A percentile compares a stretch with the other conserved stretches of the same genome.
These are phyloP conservation scores for Rhimphoctona megacephalus DNA, from an alignment of 2,888 invertebrate species.

Conservation along the genomic window DNA sequence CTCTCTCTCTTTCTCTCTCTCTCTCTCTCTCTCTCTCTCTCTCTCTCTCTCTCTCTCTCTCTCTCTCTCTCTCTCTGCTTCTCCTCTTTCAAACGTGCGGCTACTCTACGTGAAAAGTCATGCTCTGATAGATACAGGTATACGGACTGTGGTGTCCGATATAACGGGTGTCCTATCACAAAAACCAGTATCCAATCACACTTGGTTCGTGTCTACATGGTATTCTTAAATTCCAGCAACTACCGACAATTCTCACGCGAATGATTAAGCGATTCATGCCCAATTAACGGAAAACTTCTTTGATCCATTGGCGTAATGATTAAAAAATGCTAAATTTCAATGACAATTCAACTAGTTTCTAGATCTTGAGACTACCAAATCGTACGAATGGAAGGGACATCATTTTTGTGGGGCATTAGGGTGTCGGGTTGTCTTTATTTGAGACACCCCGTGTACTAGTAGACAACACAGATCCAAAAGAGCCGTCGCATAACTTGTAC, in stretches of 20 bases:
- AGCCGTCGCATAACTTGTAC: constrained; percentile 73
- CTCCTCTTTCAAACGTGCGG: constrained; percentile 60
- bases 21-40: constrained; percentile 45
- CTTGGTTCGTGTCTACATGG: background rate
- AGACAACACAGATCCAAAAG: constrained; percentile 54
- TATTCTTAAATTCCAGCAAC: background rate
- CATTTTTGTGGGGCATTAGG: background rate
- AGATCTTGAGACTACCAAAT: background rate
- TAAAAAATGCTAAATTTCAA: background rate
- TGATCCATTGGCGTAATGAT: too few species aligned
- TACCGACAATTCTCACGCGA: background rate
- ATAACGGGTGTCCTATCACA: constrained; percentile 76
- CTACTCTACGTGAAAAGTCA: constrained; percentile 81
- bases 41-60: constrained; percentile 40
- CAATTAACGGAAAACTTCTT: background rate
- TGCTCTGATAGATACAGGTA: constrained; percentile 79
- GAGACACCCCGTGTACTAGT: constrained; percentile 65
- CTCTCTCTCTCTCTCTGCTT: constrained; percentile 44
- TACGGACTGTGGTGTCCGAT: constrained; percentile 71
- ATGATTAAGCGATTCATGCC: background rate
- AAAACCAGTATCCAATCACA: background rate
- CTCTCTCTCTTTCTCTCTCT: constrained; percentile 41
- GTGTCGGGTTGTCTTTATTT: constrained; percentile 52
- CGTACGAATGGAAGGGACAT: background rate
- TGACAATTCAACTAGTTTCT: background rate